These are phyloP conservation scores for Diploptera punctata DNA, from an alignment of 2,888 invertebrate genomes.

Conservation along the genomic window DNA sequence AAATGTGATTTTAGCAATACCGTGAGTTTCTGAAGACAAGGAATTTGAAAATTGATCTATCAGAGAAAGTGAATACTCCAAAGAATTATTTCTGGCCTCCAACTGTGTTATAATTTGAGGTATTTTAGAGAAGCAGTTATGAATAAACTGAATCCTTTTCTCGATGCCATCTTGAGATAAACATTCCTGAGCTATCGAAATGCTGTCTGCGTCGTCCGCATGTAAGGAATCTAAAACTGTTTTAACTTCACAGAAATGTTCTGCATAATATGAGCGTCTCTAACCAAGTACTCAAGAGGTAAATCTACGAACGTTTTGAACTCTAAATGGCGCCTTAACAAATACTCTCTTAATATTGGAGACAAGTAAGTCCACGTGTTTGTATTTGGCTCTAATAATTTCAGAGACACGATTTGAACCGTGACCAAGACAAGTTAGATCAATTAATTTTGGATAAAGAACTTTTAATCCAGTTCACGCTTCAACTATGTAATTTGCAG, in stretches of 20 bases:
- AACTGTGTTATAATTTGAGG: constrained; percentile 3
- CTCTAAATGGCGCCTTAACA: too few species aligned
- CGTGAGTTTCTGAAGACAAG: neutral
- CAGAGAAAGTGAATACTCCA: constrained; percentile 10
- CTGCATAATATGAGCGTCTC: too few species aligned
- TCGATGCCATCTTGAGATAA: neutral
- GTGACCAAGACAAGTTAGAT: too few species aligned
- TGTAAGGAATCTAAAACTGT: neutral
- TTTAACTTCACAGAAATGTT: neutral
- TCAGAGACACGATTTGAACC: too few species aligned
- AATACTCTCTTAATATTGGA: too few species aligned
- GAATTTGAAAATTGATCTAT: constrained; percentile 5
- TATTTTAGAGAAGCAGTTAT: neutral
- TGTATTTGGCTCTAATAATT: too few species aligned
- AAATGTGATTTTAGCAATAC: neutral
- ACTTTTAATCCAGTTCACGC: too few species aligned
- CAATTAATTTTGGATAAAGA: too few species aligned
- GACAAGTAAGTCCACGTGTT: too few species aligned
- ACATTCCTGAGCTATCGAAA: neutral
- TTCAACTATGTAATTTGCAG: too few species aligned
- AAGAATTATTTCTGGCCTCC: neutral
- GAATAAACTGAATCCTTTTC: constrained; percentile 5
- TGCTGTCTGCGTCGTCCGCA: constrained; percentile 5
- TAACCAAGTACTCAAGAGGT: too few species aligned
- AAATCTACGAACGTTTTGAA: too few species aligned